These are phyloP conservation scores for Scolopax bukidnonensis DNA, from an alignment of 2,797 vertebrate genomes.

Conservation along the genomic window DNA sequence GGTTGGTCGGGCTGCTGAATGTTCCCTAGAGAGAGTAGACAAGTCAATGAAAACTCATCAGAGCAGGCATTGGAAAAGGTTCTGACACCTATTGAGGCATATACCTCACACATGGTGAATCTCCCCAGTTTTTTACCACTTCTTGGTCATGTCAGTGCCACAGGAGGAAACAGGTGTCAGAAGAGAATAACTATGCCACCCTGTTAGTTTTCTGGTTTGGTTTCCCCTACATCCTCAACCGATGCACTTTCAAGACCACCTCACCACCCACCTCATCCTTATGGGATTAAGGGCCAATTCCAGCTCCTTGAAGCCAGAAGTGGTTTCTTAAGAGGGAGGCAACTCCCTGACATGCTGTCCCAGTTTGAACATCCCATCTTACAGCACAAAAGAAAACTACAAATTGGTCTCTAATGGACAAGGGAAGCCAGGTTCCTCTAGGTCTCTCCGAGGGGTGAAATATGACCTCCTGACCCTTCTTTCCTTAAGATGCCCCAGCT, in stretches of 20 bases:
- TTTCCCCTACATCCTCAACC: background rate
- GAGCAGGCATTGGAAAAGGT: background rate
- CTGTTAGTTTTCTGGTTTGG: background rate
- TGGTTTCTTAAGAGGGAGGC: background rate
- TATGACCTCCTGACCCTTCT: background rate
- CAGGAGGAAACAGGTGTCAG: background rate
- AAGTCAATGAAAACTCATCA: background rate
- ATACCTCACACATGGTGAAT: background rate
- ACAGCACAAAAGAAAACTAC: background rate
- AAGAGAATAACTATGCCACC: background rate
- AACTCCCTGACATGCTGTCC: background rate
- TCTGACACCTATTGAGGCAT: background rate
- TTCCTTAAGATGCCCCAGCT: background rate
- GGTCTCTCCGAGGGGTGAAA: background rate
- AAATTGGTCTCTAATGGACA: background rate
- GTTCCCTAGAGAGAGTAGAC: conserved; percentile 80
- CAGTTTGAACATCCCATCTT: background rate
- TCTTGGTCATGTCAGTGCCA: background rate
- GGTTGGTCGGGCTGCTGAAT: conserved; percentile 91
- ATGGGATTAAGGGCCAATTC: background rate
- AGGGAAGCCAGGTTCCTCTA: background rate
- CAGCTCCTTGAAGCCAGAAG: background rate
- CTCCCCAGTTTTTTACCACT: background rate
- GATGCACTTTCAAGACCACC: background rate
- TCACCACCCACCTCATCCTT: background rate